Evolutionary conservation across 2,113 vertebrate genomes (phyloP).

Genomic region (Spizaetus ornatus): DNA sequence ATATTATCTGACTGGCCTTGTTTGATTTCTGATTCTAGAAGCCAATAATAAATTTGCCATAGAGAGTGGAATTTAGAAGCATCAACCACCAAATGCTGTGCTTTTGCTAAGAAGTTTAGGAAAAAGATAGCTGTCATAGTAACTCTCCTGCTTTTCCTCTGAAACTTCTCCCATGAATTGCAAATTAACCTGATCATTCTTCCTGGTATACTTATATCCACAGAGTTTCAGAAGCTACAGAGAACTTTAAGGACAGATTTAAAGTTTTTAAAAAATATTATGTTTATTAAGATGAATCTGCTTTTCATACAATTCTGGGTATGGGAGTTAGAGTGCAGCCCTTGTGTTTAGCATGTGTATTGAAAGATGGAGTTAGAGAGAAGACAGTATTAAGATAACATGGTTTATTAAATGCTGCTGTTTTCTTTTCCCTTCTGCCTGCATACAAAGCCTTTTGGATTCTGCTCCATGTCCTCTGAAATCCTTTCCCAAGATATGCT

Average conservation of each 20-base stretch:
- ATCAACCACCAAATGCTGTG: not conserved
- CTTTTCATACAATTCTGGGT: not conserved
- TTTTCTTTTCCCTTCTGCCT: not conserved
- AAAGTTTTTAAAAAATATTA: not conserved
- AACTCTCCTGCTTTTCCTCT: not conserved
- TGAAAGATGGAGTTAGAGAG: not conserved
- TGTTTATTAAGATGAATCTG: rapidly evolving
- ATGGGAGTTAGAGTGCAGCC: not conserved
- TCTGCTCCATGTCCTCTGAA: not conserved
- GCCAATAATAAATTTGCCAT: not conserved
- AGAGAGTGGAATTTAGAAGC: not conserved
- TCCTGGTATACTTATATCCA: not conserved
- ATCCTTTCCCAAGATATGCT: not conserved
- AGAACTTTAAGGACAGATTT: not conserved
- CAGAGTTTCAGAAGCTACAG: not conserved
- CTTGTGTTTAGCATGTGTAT: not conserved
- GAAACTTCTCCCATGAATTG: not conserved
- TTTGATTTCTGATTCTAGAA: not conserved
- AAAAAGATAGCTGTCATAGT: not conserved
- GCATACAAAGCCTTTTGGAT: not conserved
- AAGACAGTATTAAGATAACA: not conserved
- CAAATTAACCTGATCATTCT: not conserved
- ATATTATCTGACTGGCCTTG: not conserved
- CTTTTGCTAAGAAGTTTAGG: not conserved
- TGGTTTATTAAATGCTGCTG: not conserved